Evolutionary conservation across 2,113 vertebrate genomes (phyloP).

Genomic region (Ptilonorhynchus violaceus): DNA sequence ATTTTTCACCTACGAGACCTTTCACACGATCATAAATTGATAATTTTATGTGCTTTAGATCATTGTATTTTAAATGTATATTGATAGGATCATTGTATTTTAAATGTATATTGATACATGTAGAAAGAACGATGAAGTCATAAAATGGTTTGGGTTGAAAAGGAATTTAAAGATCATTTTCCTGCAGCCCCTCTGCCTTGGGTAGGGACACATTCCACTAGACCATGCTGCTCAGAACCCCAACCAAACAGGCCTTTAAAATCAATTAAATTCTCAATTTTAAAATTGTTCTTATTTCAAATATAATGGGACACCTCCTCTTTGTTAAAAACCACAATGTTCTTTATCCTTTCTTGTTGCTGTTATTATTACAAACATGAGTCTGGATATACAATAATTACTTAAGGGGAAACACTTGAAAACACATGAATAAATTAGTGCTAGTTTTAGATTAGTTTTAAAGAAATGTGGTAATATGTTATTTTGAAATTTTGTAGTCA

Average conservation of each 20-base stretch:
- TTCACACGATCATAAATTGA: not conserved
- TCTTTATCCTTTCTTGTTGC: not conserved
- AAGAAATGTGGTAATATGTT: not conserved
- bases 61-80: not conserved
- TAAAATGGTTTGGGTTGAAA: not conserved
- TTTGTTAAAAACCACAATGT: not conserved
- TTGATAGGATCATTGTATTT: not conserved
- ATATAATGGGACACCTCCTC: rapidly evolving
- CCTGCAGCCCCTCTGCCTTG: not conserved
- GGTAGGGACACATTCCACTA: not conserved
- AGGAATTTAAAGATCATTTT: not conserved
- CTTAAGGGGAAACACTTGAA: not conserved
- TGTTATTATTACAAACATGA: not conserved
- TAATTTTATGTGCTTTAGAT: not conserved
- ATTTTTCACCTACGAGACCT: not conserved
- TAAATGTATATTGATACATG: not conserved
- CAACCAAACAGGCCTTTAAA: not conserved
- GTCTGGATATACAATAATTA: not conserved
- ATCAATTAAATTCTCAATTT: not conserved
- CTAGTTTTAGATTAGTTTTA: not conserved
- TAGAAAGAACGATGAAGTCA: not conserved
- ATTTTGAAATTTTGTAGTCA: not conserved
- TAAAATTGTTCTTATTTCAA: not conserved
- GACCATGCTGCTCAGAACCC: not conserved
- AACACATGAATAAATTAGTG: not conserved